Base-by-base conservation (phyloP, 2,888 invertebrate genomes). In the Caenorhabditis sp. region DNA sequence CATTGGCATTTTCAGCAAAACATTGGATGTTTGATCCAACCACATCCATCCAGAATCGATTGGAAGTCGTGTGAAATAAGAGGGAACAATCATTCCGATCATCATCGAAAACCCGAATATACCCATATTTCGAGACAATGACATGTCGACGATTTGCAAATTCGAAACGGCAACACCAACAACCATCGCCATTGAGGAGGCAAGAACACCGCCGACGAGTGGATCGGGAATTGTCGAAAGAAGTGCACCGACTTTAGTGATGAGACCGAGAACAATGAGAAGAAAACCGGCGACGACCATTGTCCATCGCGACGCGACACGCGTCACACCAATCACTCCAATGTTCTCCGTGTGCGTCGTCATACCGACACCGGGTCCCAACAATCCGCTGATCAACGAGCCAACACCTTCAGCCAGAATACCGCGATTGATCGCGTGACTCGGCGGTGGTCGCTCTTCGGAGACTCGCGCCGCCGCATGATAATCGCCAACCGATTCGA, bases 271-370 rank as follows among this genome's bases (percentile, higher is more conserved):
- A 6, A 88, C 43, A 12, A 90, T 83, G 74, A 90, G 88, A 62
- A 89, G 84, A 3, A 88, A 23, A 3, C 89, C 90, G 0, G 89
- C 88, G 23, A 87, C 79, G 54, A 88, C 85, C 79, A 89, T 88
- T 0, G 88, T 89, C 66, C 87, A 79, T 64, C 89, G 81, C 66
- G 89, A 89, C n/a, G 89, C 90, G 8, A 89, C 93, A 90, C 93
- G 93, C 1, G 93, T 94, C 1, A 94, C 93, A 37, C 94, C 94
- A 77, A 95, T 94, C 1, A 94, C 93, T 0, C 94, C 94, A 53
- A 95, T 93, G 88, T 94, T 94, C 88, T 94, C 94, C 61, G 93
- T 93, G 86, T 94, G 94, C 2, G 94, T 94, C 81, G 94, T 94
- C 58, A 94, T 93, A 0, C 94, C 94, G 84, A 93, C 93, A 0